Base-by-base conservation (phyloP, 2,113 vertebrate species). In the Apteryx owenii region DNA sequence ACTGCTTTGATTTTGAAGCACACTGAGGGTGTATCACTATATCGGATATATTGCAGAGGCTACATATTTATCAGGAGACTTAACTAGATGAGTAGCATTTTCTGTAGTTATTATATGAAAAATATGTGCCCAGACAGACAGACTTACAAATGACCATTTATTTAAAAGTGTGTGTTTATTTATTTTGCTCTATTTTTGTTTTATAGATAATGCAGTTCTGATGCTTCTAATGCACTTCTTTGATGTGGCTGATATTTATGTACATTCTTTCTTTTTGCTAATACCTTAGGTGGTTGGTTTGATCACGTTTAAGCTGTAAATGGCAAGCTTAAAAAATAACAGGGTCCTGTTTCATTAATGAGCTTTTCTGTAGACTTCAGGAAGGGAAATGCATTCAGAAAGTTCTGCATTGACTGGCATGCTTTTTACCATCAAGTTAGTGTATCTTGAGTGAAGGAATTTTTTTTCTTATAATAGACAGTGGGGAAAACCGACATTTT, bases 151-250 rank as follows among this genome's bases (percentile, higher is more conserved):
- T 0, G 0, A 51, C n/a, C 79, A 20, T 80, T 85, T 38, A 48
- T n/a, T 85, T 72, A 21, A 88, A 73, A 77, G 23, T 48, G 7
- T 18, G 40, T 36, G 12, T 44, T 81, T 69, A 12, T 78, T 76
- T 72, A 10, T 79, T 80, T 92, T 78, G 13, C 31, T 89, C 84
- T 46, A 12, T 60, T 92, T 95, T 85, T 88, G 15, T n/a, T 92
- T 82, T 75, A 23, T n/a, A 77, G 60, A 36, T 73, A 75, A 93
- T 36, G 12, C 15, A 25, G 12, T 61, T 78, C 81, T 94, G 60
- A 73, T 88, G 54, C 54, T 95, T 96, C 75, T 89, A 78, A 91
- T 94, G 38, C 54, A 33, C 46, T 91, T 89, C 23, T 80, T 88
- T 75, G 29, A 87, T 66, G 31, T 56, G 46, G 66, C 50, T 91